A percentile compares a stretch with the other conserved stretches of the same genome.
phyloP scores from a whole-genome alignment of 2,797 vertebrate genomes.

The Myotis vivesi region DNA sequence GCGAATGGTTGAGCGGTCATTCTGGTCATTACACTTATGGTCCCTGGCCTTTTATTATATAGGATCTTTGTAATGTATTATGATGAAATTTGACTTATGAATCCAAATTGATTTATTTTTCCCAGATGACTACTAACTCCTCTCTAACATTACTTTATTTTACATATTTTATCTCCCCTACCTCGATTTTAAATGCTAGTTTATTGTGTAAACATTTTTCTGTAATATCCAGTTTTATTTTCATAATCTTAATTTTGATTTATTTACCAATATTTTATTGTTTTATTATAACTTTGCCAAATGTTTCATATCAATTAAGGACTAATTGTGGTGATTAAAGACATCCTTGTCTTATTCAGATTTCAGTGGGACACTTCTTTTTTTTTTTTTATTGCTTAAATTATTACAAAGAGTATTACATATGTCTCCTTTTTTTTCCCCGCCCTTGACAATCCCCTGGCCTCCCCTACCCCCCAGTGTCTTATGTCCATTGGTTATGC shows the following conservation, averaged over 20 bases:
- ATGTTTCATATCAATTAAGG: not conserved
- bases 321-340: not conserved
- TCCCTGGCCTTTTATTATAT: too few species aligned
- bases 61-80: not conserved
- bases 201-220: not conserved
- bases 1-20: too few species aligned
- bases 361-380: not conserved
- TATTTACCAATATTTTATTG: not conserved
- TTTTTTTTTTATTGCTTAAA: too few species aligned
- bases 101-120: not conserved
- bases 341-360: not conserved
- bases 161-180: not conserved
- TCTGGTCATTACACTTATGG: too few species aligned
- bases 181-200: not conserved
- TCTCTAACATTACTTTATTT: not conserved
- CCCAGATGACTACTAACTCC: not conserved
- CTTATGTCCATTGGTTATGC: too few species aligned
- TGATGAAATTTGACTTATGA: not conserved
- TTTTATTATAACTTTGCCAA: not conserved
- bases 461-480: too few species aligned
- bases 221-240: not conserved
- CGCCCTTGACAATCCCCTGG: too few species aligned
- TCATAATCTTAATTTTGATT: not conserved
- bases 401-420: too few species aligned
- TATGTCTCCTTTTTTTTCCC: too few species aligned